Evolutionary conservation across 2,113 vertebrate species (phyloP).

Genomic region (Toxotes jaculatrix): DNA sequence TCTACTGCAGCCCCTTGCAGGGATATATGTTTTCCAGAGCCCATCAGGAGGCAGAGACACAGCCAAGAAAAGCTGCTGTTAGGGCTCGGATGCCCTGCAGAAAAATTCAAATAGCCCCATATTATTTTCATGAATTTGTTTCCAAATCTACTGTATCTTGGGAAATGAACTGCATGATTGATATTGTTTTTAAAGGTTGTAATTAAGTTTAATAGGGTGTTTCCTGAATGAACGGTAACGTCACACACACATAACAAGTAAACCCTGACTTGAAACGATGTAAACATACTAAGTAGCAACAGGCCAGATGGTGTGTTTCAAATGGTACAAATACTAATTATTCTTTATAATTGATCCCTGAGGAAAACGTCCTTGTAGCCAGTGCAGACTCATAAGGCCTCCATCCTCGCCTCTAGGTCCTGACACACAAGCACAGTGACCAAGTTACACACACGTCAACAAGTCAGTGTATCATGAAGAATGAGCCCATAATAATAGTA

Average conservation of each 20-base stretch:
- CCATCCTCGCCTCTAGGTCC: neutral
- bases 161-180: conserved; percentile 14
- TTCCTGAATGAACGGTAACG: conserved; percentile 14
- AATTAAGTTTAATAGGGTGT: conserved; percentile 21
- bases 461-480: conserved; percentile 41
- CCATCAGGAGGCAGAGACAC: conserved; percentile 44
- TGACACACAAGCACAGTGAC: conserved; percentile 35
- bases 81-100: conserved; percentile 20
- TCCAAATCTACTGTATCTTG: conserved; percentile 1
- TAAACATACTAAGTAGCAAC: conserved; percentile 16
- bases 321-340: neutral
- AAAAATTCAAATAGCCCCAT: conserved; percentile 6
- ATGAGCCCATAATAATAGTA: conserved; percentile 12
- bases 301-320: neutral
- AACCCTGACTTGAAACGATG: conserved; percentile 5
- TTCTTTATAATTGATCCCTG: neutral
- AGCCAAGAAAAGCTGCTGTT: conserved; percentile 61
- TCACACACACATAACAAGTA: conserved; percentile 1
- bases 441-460: conserved; percentile 18
- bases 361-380: neutral
- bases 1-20: conserved; percentile 54
- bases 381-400: neutral
- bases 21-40: conserved; percentile 80
- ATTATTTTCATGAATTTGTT: conserved; percentile 21
- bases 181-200: conserved; percentile 25